Conservation (phyloP, 2,113 vertebrate genomes). For the Thryonomys swinderianus region DNA sequence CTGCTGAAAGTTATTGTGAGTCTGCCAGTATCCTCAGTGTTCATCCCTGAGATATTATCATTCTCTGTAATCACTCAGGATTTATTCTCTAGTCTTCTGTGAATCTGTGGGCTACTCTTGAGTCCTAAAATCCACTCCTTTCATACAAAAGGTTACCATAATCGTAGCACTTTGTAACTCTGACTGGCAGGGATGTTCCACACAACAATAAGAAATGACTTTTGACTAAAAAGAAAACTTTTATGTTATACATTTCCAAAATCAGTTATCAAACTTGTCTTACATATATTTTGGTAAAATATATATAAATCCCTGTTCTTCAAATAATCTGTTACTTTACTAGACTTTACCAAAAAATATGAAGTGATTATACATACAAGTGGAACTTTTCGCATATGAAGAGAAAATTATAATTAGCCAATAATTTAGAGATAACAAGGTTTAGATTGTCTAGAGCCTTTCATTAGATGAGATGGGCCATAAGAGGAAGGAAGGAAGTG, state of each 20-base stretch:
- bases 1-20: not conserved
- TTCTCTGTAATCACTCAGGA: not conserved
- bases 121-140: slow-evolving; percentile 36
- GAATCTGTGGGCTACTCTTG: not conserved
- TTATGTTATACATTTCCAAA: not conserved
- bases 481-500: not conserved
- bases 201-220: not conserved
- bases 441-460: not conserved
- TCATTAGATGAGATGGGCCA: not conserved
- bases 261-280: slow-evolving; percentile 7
- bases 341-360: not conserved
- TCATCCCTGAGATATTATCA: not conserved
- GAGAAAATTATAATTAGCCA: not conserved
- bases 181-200: not conserved
- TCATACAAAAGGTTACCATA: not conserved
- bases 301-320: slow-evolving; percentile 11
- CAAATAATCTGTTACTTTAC: not conserved
- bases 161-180: not conserved
- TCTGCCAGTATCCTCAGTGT: not conserved
- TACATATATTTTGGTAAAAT: not conserved
- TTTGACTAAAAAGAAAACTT: not conserved
- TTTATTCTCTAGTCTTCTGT: not conserved
- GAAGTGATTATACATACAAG: not conserved
- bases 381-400: not conserved
- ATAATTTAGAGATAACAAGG: not conserved